Conservation (phyloP, 2,113 vertebrate genomes). For the Sebastes schlegelii region DNA sequence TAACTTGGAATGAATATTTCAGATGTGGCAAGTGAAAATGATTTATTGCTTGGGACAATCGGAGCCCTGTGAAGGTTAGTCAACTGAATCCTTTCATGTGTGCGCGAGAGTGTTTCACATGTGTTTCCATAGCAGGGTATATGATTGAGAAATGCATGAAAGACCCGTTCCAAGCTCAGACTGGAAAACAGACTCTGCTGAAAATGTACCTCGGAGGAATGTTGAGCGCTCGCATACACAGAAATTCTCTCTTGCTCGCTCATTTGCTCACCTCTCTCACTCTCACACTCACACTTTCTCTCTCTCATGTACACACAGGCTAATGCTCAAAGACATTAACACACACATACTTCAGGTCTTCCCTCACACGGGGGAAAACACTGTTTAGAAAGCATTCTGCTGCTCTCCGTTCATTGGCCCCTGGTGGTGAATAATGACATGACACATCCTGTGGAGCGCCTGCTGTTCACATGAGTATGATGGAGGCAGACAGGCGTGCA, state of each 20-base stretch:
- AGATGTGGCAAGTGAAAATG: conserved; percentile 59
- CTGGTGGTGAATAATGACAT: conserved; percentile 78
- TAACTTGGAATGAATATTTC: conserved; percentile 75
- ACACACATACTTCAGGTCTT: conserved; percentile 45
- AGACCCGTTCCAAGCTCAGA: conserved; percentile 29
- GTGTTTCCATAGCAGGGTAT: neutral
- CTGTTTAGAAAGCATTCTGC: conserved; percentile 57
- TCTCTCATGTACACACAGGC: conserved; percentile 9
- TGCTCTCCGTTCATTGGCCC: conserved; percentile 66
- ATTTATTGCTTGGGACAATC: conserved; percentile 73
- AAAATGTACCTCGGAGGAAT: conserved; percentile 66
- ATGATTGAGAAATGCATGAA: conserved; percentile 50
- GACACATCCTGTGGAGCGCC: conserved; percentile 70
- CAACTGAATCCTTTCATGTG: conserved; percentile 24
- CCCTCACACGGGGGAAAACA: conserved; percentile 50
- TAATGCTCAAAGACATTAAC: conserved; percentile 49
- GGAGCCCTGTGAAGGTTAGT: conserved; percentile 36
- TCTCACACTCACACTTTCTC: neutral
- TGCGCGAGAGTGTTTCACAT: neutral
- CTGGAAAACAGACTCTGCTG: conserved; percentile 45
- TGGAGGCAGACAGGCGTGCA: conserved; percentile 70
- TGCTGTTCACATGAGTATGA: conserved; percentile 74
- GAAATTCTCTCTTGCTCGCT: conserved; percentile 55
- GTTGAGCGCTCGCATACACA: conserved; percentile 59
- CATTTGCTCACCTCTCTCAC: conserved; percentile 58